Conservation (phyloP, 2,888 invertebrate species). For the Meteorus colon region DNA sequence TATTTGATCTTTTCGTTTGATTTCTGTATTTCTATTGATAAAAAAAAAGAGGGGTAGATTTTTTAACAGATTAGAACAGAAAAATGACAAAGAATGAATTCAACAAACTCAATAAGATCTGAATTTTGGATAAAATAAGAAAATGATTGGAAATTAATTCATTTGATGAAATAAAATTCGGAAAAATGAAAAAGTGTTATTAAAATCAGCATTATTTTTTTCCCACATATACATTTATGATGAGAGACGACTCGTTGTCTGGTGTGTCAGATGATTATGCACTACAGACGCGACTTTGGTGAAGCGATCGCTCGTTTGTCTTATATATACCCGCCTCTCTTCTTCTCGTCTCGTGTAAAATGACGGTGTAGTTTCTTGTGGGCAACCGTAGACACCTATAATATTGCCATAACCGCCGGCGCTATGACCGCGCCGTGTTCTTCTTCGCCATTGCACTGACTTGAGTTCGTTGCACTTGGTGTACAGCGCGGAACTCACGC, state of each 20-base stretch:
- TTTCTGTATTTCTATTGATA: too few relatives aligned
- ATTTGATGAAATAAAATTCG: background rate
- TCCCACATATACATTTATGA: background rate
- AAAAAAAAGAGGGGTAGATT: too few relatives aligned
- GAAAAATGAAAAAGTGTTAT: background rate
- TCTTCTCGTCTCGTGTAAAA: conserved; percentile 26
- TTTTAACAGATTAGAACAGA: too few relatives aligned
- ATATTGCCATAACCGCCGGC: conserved; percentile 34
- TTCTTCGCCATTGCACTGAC: conserved; percentile 10
- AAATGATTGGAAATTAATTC: background rate
- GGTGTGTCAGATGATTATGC: conserved; percentile 11
- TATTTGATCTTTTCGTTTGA: too few relatives aligned
- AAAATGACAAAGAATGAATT: too few relatives aligned
- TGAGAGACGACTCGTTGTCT: background rate
- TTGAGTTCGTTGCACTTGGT: conserved; percentile 47
- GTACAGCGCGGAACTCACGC: conserved; percentile 14
- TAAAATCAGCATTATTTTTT: background rate
- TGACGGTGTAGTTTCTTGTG: conserved; percentile 30
- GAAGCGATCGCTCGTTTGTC: conserved; percentile 22
- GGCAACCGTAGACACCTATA: conserved; percentile 36
- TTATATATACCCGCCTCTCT: background rate
- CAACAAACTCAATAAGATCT: too few relatives aligned
- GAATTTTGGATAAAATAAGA: too few relatives aligned
- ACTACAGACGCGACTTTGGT: conserved; percentile 11
- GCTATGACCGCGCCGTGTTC: conserved; percentile 23